A percentile compares a stretch with the other conserved stretches of the same genome.
Conservation (phyloP, 1,140 invertebrate genomes). For the Zaprionus nigranus region DNA sequence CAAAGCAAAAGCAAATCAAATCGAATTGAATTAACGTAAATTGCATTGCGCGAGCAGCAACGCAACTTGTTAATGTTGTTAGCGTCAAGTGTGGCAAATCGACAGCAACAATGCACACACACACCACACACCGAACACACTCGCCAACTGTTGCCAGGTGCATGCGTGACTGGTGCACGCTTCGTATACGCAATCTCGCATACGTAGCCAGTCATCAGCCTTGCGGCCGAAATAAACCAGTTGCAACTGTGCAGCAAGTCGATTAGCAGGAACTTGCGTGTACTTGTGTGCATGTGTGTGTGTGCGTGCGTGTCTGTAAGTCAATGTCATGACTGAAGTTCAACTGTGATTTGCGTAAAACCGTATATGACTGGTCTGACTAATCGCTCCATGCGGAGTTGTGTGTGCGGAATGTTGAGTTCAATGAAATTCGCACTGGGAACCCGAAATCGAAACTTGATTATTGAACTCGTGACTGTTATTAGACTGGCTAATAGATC, state of each 20-base stretch:
- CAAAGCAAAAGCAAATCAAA: slow-evolving; percentile 43
- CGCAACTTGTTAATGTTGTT: slow-evolving; percentile 59
- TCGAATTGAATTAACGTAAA: slow-evolving; percentile 58
- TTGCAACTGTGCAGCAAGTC: slow-evolving; percentile 45
- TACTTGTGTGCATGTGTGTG: slow-evolving; percentile 1
- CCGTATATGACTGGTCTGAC: slow-evolving; percentile 26
- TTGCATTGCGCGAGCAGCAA: slow-evolving; percentile 39
- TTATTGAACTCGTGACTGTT: slow-evolving; percentile 6
- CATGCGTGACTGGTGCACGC: slow-evolving; percentile 49
- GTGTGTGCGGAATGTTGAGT: slow-evolving; percentile 27
- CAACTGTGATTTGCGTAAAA: slow-evolving; percentile 27
- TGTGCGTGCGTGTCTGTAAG: slow-evolving; percentile 26
- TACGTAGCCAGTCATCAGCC: slow-evolving; percentile 35
- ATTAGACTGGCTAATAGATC: background rate
- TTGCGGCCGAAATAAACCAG: slow-evolving; percentile 56
- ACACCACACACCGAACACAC: background rate
- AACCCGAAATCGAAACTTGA: background rate
- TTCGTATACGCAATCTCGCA: slow-evolving; percentile 68
- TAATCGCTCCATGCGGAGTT: slow-evolving; percentile 4
- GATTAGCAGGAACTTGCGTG: slow-evolving; percentile 49
- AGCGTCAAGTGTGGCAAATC: slow-evolving; percentile 64
- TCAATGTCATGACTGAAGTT: slow-evolving; percentile 51
- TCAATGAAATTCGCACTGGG: slow-evolving; percentile 30
- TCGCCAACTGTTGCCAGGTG: slow-evolving; percentile 35
- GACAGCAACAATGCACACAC: slow-evolving; percentile 11